These are phyloP conservation scores for Seladonia tumulorum DNA, from an alignment of 2,888 invertebrate species.

Conservation along the genomic window DNA sequence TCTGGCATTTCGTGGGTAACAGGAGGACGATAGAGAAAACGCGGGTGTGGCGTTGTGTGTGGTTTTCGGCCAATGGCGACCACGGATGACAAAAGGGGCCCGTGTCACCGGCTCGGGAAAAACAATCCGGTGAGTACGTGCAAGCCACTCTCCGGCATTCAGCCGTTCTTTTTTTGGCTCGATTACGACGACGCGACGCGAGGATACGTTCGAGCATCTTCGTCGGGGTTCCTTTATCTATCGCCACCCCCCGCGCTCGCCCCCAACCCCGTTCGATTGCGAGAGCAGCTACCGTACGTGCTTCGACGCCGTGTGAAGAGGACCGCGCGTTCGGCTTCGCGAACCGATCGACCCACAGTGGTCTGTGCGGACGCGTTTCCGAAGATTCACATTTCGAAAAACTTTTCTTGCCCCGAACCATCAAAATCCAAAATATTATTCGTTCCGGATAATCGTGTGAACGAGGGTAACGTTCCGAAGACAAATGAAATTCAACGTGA, in stretches of 20 bases:
- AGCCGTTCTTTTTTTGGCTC: slow-evolving; percentile 21
- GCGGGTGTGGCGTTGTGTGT: background rate
- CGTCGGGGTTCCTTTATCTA: slow-evolving; percentile 27
- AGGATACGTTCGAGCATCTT: slow-evolving; percentile 8
- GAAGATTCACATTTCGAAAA: too few relatives aligned
- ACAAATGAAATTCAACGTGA: too few relatives aligned
- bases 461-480: too few relatives aligned
- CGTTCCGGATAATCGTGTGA: too few relatives aligned
- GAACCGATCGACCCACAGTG: background rate
- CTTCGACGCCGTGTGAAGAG: slow-evolving; percentile 19
- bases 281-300: slow-evolving; percentile 12
- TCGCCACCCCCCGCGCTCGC: background rate
- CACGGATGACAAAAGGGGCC: slow-evolving; percentile 8
- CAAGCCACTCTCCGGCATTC: slow-evolving; percentile 23
- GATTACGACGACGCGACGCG: background rate
- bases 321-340: background rate
- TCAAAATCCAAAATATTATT: too few relatives aligned
- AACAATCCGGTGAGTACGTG: slow-evolving; percentile 36
- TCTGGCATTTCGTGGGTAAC: background rate
- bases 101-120: slow-evolving; percentile 14
- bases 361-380: too few relatives aligned
- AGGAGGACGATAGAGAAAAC: background rate
- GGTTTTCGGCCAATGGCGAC: background rate
- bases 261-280: slow-evolving; percentile 40
- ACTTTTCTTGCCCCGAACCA: too few relatives aligned